Base-by-base conservation (phyloP, 2,797 vertebrate genomes). In the Pangasius sanitwongsei region DNA sequence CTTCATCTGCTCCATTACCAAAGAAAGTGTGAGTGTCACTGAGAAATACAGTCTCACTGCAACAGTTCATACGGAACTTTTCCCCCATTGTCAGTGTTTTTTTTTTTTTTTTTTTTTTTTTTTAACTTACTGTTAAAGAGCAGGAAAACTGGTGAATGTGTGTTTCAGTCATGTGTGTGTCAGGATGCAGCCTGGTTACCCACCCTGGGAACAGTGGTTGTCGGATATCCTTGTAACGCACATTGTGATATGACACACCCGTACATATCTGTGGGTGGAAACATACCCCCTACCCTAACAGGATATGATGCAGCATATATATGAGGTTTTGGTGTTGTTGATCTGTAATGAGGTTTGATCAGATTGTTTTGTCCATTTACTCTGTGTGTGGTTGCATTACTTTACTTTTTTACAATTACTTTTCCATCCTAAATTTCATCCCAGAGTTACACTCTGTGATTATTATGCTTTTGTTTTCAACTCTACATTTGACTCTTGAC, bases 181-280 rank as follows among this genome's bases (percentile, higher is more conserved):
- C 83, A 87, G 83, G 78, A 77, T 91, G 87, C 74, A 83, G 87
- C 83, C 53, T 89, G 61, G 28, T 86, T 81, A 77, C 86, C 87
- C 84, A 89, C 81, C 75, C 81, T 91, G 80, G 80, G 86, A 80
- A 89, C 83, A 67, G 74, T 81, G 48, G 50, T 18, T 86, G 83
- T 89, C 85, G 90, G 89, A 91, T 85, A 87, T 91, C 89, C 90
- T 87, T n/a, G 53, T 55, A 86, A 77, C 55, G 80, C 67, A 87
- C 88, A 83, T 63, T 63, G 84, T 89, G 90, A 90, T 82, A 80
- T 75, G 67, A 84, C 74, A 72, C 86, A 86, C 75, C 59, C 44
- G 88, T 77, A 90, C 86, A 89, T 75, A 63, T 65, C 86, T 28
- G 59, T 72, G 83, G 59, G 89, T 48, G 59, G 69, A 80, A 25